Percentiles rank a stretch among this genome's conserved stretches.
Conservation (phyloP, 2,797 vertebrate genomes). For the Labeo calbasu region DNA sequence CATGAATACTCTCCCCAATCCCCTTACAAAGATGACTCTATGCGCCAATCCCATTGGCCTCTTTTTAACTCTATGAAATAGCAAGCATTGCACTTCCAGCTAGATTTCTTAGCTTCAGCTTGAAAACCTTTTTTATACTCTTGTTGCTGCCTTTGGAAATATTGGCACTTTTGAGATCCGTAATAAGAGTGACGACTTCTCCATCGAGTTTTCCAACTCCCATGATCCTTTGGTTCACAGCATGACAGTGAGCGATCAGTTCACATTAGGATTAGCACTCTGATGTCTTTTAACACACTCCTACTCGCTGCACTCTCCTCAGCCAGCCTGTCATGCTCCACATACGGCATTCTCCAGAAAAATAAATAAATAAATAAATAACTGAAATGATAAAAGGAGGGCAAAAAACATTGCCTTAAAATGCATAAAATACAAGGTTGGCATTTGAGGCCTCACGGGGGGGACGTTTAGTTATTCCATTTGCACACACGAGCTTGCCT, state of each 20-base stretch:
- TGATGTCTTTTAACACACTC: slow-evolving; percentile 75
- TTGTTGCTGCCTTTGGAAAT: slow-evolving; percentile 65
- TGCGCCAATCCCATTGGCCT: slow-evolving; percentile 40
- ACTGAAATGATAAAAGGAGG: slow-evolving; percentile 38
- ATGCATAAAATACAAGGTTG: slow-evolving; percentile 60
- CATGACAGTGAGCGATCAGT: slow-evolving; percentile 75
- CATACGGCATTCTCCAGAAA: slow-evolving; percentile 57
- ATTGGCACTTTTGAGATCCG: slow-evolving; percentile 66
- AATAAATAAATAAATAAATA: slow-evolving; percentile 39
- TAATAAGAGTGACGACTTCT: slow-evolving; percentile 66
- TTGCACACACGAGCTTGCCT: slow-evolving; percentile 54
- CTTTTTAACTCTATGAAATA: slow-evolving; percentile 51
- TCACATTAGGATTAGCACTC: slow-evolving; percentile 76
- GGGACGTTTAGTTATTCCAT: slow-evolving; percentile 60
- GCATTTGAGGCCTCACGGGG: slow-evolving; percentile 51
- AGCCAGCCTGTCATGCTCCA: slow-evolving; percentile 64
- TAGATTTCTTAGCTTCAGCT: slow-evolving; percentile 38
- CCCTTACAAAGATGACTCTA: slow-evolving; percentile 44
- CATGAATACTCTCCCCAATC: slow-evolving; percentile 42
- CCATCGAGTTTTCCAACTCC: slow-evolving; percentile 60
- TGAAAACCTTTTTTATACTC: slow-evolving; percentile 61
- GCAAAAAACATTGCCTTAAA: slow-evolving; percentile 50
- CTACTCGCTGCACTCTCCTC: slow-evolving; percentile 67
- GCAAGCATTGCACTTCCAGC: slow-evolving; percentile 41
- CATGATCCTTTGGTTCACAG: slow-evolving; percentile 73